Conservation (phyloP, 2,113 vertebrate species). For the Serinus canaria region DNA sequence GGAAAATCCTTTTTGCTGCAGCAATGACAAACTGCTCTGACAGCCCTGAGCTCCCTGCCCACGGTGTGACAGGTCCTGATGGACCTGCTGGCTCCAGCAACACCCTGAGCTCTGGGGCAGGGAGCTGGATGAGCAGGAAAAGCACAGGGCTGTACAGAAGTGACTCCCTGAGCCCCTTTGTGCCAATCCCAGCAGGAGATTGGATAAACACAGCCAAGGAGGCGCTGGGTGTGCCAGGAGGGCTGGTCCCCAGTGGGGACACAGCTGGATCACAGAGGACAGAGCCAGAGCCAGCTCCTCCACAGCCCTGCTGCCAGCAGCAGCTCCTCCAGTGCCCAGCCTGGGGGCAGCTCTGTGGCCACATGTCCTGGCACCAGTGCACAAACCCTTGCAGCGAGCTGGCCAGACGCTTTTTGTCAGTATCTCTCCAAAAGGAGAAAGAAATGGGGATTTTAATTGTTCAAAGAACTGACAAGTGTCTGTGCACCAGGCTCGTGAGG, state of each 20-base stretch:
- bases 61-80: not conserved
- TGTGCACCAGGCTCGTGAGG: not conserved
- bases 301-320: not conserved
- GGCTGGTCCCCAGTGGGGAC: not conserved
- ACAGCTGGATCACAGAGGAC: not conserved
- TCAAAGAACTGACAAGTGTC: not conserved
- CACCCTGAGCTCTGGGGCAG: not conserved
- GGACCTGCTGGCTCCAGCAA: not conserved
- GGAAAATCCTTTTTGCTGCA: not conserved
- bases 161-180: not conserved
- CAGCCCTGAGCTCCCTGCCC: not conserved
- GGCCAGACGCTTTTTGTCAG: not conserved
- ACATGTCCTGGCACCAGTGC: fast-evolving
- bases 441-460: not conserved
- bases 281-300: not conserved
- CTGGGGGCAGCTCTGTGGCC: fast-evolving
- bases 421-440: not conserved
- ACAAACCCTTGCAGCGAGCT: not conserved
- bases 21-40: not conserved
- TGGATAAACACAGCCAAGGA: not conserved
- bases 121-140: not conserved
- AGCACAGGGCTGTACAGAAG: not conserved
- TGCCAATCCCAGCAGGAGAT: fast-evolving
- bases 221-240: not conserved
- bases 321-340: not conserved